A percentile compares a stretch with the other conserved stretches of the same genome.
Conservation (phyloP, 2,113 vertebrate genomes). For the Uria lomvia region DNA sequence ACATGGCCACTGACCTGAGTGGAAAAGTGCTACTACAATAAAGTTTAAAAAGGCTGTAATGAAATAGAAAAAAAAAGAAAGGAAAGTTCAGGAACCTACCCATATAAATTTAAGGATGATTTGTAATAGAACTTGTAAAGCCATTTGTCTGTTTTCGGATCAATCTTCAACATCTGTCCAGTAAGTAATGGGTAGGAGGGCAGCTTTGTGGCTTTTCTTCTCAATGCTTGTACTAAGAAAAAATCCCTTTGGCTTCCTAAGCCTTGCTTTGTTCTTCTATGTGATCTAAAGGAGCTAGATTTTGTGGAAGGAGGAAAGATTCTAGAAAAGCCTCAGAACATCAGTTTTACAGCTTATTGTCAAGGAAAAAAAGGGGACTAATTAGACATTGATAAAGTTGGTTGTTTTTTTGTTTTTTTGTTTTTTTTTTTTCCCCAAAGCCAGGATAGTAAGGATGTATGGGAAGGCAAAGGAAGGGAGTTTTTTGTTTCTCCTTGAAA, state of each 20-base stretch:
- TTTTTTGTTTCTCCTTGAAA: background rate
- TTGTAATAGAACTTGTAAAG: background rate
- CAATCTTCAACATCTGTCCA: background rate
- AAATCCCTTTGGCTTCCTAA: background rate
- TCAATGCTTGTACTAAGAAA: background rate
- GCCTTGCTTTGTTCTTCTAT: background rate
- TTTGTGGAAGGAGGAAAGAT: background rate
- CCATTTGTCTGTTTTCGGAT: background rate
- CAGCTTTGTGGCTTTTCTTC: background rate
- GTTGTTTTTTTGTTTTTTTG: too few species aligned
- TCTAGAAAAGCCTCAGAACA: background rate
- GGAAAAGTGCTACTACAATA: background rate
- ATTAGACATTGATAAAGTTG: too few species aligned
- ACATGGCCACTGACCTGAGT: background rate
- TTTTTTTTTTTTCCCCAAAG: background rate
- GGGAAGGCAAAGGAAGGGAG: background rate
- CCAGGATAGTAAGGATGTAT: fast-evolving
- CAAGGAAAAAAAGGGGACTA: background rate
- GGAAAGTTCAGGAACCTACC: background rate
- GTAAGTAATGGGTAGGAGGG: background rate
- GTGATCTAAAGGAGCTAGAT: background rate
- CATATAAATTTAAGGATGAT: background rate
- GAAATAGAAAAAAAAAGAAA: background rate
- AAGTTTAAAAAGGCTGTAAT: background rate
- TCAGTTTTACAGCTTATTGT: background rate